A percentile compares a stretch with the other conserved stretches of the same genome.
Conservation (phyloP, 2,888 invertebrate species). For the Drosophila vallismaia region DNA sequence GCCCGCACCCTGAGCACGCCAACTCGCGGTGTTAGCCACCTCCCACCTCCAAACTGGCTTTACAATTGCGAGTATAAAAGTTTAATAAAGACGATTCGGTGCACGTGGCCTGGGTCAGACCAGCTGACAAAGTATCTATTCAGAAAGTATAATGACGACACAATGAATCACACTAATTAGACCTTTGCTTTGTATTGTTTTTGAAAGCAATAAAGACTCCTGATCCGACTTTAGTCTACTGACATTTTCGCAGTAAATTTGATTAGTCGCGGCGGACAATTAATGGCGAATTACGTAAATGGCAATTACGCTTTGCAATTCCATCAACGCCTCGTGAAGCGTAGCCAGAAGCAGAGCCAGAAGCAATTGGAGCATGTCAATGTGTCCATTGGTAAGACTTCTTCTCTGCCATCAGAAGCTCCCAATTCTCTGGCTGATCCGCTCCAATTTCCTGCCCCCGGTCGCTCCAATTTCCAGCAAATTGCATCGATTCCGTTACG, state of each 20-base stretch:
- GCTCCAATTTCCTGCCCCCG: constrained; percentile 52
- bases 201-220: constrained; percentile 12
- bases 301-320: constrained; percentile 40
- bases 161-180: constrained; percentile 25
- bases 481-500: constrained; percentile 27
- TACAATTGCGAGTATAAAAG: constrained; percentile 9
- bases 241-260: constrained; percentile 18
- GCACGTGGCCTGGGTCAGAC: constrained; percentile 30
- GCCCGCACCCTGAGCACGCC: constrained; percentile 28
- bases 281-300: constrained; percentile 40
- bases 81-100: background rate
- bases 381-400: constrained; percentile 38
- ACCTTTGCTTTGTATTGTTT: constrained; percentile 19
- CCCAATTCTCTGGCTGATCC: constrained; percentile 36
- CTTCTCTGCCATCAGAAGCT: constrained; percentile 5
- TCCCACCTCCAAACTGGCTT: constrained; percentile 9
- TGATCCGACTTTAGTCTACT: background rate
- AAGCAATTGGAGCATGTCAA: constrained; percentile 29
- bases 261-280: constrained; percentile 32
- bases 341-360: background rate
- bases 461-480: constrained; percentile 44
- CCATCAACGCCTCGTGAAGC: constrained; percentile 16
- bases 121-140: constrained; percentile 22
- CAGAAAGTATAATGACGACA: background rate
- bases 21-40: constrained; percentile 13